A percentile compares a stretch with the other conserved stretches of the same genome.
Evolutionary conservation across 2,113 vertebrate genomes (phyloP).

Genomic region (Peromyscus maniculatus): DNA sequence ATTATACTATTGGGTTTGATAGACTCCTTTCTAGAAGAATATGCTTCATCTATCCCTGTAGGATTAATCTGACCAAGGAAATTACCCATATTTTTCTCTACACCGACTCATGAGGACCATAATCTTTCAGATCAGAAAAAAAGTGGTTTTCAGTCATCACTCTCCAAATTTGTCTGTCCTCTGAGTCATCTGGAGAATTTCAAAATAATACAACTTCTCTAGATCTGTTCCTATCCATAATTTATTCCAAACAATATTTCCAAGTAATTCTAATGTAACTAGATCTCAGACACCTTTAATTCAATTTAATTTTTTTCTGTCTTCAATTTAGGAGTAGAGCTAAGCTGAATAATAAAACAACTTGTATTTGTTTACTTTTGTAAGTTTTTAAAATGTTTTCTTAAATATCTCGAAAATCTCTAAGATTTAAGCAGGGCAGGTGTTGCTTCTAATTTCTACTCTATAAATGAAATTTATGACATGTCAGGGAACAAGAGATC

Average conservation of each 20-base stretch:
- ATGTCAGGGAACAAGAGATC: not conserved
- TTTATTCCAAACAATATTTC: not conserved
- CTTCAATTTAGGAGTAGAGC: not conserved
- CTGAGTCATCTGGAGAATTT: conserved; percentile 23
- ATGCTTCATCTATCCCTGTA: conserved; percentile 16
- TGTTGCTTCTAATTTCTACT: not conserved
- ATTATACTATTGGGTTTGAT: not conserved
- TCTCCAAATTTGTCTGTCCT: conserved; percentile 15
- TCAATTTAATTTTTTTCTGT: not conserved
- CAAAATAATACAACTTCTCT: not conserved
- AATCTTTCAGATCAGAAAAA: conserved; percentile 53
- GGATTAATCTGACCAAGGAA: conserved; percentile 58
- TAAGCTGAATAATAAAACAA: conserved; percentile 5
- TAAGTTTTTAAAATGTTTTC: conserved; percentile 5
- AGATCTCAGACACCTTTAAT: not conserved
- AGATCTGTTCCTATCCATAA: not conserved
- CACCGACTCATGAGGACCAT: conserved; percentile 25
- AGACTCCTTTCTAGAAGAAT: not conserved
- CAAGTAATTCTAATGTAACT: not conserved
- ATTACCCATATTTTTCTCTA: conserved; percentile 38
- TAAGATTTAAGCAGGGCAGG: not conserved
- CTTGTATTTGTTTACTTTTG: not conserved
- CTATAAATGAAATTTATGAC: not conserved
- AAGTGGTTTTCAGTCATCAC: not conserved
- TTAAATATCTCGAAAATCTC: conserved; percentile 7